Percentiles rank a stretch among this genome's conserved stretches.
Evolutionary conservation across 2,888 invertebrate species (phyloP).

Genomic region (Epirrhoe alternata): DNA sequence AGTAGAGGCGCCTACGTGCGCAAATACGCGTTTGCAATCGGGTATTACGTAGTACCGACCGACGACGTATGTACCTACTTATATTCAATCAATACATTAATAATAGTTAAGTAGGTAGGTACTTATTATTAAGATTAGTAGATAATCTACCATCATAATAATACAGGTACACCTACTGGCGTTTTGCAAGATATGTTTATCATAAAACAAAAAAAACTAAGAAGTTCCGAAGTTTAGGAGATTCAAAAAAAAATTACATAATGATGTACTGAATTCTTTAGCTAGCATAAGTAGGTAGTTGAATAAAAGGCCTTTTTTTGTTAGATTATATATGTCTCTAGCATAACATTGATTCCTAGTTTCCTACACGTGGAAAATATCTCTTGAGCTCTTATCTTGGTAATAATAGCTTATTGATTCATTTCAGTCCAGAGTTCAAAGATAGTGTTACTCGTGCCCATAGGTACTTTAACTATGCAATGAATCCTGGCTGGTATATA

Average conservation of each 20-base stretch:
- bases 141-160: constrained; percentile 26
- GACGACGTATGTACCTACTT: constrained; percentile 14
- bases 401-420: constrained; percentile 1
- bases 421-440: constrained; percentile 6
- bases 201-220: neutral
- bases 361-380: neutral
- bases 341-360: neutral
- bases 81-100: too few relatives aligned
- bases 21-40: constrained; percentile 68
- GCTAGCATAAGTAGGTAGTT: too few relatives aligned
- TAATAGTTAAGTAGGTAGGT: too few relatives aligned
- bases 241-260: too few relatives aligned
- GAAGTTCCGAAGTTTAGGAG: too few relatives aligned
- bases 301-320: too few relatives aligned
- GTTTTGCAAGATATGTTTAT: neutral
- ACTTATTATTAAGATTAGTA: constrained; percentile 12
- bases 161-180: neutral
- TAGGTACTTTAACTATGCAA: neutral
- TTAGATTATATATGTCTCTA: too few relatives aligned
- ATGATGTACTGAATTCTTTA: too few relatives aligned
- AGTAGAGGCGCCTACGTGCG: constrained; percentile 76
- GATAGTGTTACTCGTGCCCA: constrained; percentile 3
- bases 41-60: neutral
- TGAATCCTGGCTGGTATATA: neutral
- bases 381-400: neutral